Percentiles rank a stretch among this genome's conserved stretches.
Conservation (phyloP, 2,888 invertebrate species). For the Chironomus riparius region DNA sequence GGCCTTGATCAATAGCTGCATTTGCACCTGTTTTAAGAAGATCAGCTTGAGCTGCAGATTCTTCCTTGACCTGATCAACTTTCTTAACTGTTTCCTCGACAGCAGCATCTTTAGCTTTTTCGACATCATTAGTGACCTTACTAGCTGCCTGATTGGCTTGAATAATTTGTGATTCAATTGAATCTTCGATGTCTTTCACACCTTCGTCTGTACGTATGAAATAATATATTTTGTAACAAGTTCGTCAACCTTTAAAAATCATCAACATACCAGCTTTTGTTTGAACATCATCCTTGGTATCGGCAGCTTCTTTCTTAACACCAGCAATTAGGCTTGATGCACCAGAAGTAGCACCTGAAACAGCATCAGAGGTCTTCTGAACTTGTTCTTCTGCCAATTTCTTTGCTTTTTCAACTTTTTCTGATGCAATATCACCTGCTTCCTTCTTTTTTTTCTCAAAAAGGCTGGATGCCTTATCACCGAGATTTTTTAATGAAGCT, state of each 20-base stretch:
- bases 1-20: conserved; percentile 44
- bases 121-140: not conserved
- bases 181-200: not conserved
- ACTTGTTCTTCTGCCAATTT: conserved; percentile 55
- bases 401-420: conserved; percentile 52
- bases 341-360: conserved; percentile 50
- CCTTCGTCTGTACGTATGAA: not conserved
- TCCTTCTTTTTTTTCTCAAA: conserved; percentile 66
- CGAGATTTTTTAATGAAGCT: conserved; percentile 63
- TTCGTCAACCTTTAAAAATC: not conserved
- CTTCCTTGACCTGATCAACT: conserved; percentile 35
- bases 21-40: conserved; percentile 41
- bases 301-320: not conserved
- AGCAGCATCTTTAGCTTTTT: conserved; percentile 41
- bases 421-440: conserved; percentile 52
- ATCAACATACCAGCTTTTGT: not conserved
- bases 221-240: too few relatives aligned
- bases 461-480: conserved; percentile 60
- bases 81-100: conserved; percentile 37
- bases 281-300: not conserved
- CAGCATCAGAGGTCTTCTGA: conserved; percentile 52
- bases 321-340: conserved; percentile 47
- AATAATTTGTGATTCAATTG: conserved; percentile 26
- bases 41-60: conserved; percentile 36
- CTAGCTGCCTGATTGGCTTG: conserved; percentile 5